Evolutionary conservation across 2,888 invertebrate genomes (phyloP).

Genomic region (Luffia ferchaultella): DNA sequence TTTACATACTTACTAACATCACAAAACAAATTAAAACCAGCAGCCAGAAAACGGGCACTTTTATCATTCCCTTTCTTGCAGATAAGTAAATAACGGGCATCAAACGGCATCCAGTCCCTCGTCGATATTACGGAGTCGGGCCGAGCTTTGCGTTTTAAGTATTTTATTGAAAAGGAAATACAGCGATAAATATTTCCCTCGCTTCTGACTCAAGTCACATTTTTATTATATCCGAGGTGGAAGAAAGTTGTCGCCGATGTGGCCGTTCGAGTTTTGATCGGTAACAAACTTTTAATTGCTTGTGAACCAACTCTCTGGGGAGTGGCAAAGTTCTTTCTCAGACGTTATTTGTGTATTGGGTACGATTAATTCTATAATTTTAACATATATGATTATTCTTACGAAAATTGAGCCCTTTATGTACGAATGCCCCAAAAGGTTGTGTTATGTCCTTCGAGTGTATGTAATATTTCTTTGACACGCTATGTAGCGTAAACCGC

Average conservation of each 20-base stretch:
- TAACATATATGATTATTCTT: no score
- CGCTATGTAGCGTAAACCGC: no score
- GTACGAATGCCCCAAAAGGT: no score
- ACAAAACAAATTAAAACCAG: no score
- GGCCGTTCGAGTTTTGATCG: background rate
- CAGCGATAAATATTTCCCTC: background rate
- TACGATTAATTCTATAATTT: no score
- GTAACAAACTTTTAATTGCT: conserved; percentile 52
- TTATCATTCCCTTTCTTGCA: no score
- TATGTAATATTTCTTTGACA: no score
- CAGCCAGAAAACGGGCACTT: no score
- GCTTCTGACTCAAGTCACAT: background rate
- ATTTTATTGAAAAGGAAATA: background rate
- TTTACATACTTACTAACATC: no score
- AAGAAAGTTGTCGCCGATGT: background rate
- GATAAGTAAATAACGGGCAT: background rate
- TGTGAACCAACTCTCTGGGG: conserved; percentile 28
- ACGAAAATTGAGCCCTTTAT: no score
- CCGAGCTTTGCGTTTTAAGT: background rate
- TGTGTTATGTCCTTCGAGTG: no score
- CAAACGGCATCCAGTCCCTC: background rate
- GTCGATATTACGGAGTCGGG: background rate
- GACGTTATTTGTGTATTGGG: background rate
- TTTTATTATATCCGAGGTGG: background rate
- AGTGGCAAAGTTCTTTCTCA: background rate